Base-by-base conservation (phyloP, 2,113 vertebrate species). In the Bufo gargarizans region DNA sequence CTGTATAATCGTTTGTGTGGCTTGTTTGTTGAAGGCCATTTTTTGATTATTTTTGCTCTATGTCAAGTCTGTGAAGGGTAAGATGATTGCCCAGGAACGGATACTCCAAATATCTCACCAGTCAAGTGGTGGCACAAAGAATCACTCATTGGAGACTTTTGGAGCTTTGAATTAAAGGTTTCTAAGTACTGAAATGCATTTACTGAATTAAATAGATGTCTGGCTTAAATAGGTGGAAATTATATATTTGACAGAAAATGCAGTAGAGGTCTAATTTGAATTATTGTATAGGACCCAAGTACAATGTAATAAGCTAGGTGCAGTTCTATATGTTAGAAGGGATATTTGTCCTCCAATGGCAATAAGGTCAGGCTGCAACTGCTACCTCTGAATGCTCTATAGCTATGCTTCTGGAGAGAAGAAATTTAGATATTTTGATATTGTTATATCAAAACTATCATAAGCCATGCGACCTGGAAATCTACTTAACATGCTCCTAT, bases 1-100 rank as follows among this genome's bases (percentile, higher is more conserved):
- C 91, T 90, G 89, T 91, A 89, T 91, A 91, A 91, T 91, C 92
- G 92, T 90, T 91, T 86, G 92, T 92, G 92, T 90, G 86, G 88
- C 12, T 91, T 91, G 91, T 91, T 91, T 90, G 91, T 89, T 90
- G 14, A 85, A 90, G 85, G 84, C 1, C 83, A 33, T 90, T 47
- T 85, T 84, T 88, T 89, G 85, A 85, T 91, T 87, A 56, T 87
- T 87, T 77, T 77, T 53, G 33, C 50, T 77, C 50, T 19, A 77
- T 14, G 72, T 86, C 45, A 78, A 78, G 76, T 65, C 45, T 65
- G 74, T 65, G 49, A 86, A n/a, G 74, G 74, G 74, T 17, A 55
- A 69, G 77, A 53, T 43, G 77, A 80, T 79, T 86, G 85, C 85
- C n/a, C 56, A 78, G 47, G 74, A 77, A 65, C 20, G 61, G 85